Base-by-base conservation (phyloP, 2,797 vertebrate genomes). In the Microctenopoma stevenorrisi region DNA sequence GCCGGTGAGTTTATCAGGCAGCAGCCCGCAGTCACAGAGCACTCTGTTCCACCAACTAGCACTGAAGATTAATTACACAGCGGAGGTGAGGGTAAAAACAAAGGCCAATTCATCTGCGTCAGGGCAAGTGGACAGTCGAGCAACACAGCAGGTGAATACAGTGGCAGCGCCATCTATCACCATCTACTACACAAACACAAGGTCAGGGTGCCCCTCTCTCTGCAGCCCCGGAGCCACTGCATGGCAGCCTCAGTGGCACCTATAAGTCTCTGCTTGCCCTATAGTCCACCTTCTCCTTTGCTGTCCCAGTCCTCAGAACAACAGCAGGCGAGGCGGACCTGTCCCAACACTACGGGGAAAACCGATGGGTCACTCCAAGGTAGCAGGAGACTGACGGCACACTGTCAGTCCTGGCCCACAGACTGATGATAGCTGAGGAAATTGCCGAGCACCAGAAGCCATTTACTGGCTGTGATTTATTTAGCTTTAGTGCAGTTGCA, bases 71-170 rank as follows among this genome's bases (percentile, higher is more conserved):
- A 92, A 94, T 94, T 88, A 89, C 84, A 74, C 74, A n/a, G 86
- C 40, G 58, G 80, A 93, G 86, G 92, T 91, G 84, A 82, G 64
- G 74, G 70, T 72, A 76, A 82, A 91, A 91, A 93, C 89, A 94
- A 93, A 92, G 91, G 81, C 88, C 85, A 68, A 94, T 94, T 89
- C 86, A 92, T 94, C 93, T 91, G 89, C 28, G 89, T 93, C 91
- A 86, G 83, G 85, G 79, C 85, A 69, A 89, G 89, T 84, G 91
- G 93, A 92, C 92, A 88, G 83, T 74, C 76, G 87, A 76, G 67
- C 52, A 56, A 89, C 50, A 64, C 89, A 78, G 88, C 79, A 56
- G 83, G 86, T 81, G 87, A 88, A 81, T 51, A 26, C 77, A 63
- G 61, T 83, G 88, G 91, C 90, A 89, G 58, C 14, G 50, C 79